Base-by-base conservation (phyloP, 2,797 vertebrate species). In the Epinephelus awoara region DNA sequence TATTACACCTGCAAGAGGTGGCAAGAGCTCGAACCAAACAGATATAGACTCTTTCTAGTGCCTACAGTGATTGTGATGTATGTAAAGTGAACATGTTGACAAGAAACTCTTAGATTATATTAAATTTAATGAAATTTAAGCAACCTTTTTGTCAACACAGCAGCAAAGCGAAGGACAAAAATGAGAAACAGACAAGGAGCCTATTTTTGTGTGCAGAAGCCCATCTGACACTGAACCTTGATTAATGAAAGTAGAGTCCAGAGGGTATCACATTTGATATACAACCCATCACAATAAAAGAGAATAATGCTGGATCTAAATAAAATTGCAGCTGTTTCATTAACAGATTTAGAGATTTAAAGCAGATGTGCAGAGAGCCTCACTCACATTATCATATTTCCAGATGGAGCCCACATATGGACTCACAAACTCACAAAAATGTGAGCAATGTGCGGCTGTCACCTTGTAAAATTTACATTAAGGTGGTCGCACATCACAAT, bases 11-110 rank as follows among this genome's bases (percentile, higher is more conserved):
- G 78, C 44, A 71, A 58, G 21, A 62, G 25, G 21, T 79, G 71
- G 84, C 67, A 62, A 49, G 0, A 55, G 66, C 70, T 83, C 78
- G 87, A 89, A 27, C 15, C 57, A 87, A 91, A 92, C 71, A 89
- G 79, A 72, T 14, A 57, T 40, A 82, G 21, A 52, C 21, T 13
- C 34, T 61, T 67, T 34, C 51, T 52, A 18, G 15, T 66, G 59
- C 34, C 63, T 2, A 49, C 52, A 55, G 21, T 63, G 57, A 51
- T 38, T 70, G 54, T 25, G 58, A 80, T 59, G 66, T 50, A 25
- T 83, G 74, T 80, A 79, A 88, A 15, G 6, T 44, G 70, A 71
- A 61, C 59, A 67, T 67, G 76, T 27, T 82, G 42, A 57, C 54
- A 81, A 70, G 54, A 85, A 78, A 64, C 62, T 78, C 75, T 46